These are phyloP conservation scores for Anabas testudineus DNA, from an alignment of 2,797 vertebrate species.

Conservation along the genomic window DNA sequence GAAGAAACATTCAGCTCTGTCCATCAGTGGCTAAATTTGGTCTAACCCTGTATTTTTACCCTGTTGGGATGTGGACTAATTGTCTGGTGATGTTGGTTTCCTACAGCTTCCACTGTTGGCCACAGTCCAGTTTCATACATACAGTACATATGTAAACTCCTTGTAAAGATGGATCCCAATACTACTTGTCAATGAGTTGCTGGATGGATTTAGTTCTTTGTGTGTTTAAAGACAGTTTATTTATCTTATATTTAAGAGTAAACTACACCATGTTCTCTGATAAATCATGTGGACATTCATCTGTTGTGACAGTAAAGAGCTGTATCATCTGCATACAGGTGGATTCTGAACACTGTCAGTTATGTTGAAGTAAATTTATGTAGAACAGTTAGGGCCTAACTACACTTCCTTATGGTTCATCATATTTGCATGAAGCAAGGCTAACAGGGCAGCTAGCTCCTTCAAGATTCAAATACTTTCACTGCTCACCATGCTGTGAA, in stretches of 20 bases:
- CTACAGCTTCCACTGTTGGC: too few species aligned
- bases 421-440: not conserved
- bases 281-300: too few species aligned
- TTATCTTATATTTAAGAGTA: too few species aligned
- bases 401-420: not conserved
- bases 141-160: not conserved
- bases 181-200: not conserved
- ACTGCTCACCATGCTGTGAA: not conserved
- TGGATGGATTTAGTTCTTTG: not conserved
- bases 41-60: too few species aligned
- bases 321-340: not conserved
- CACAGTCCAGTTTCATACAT: too few species aligned
- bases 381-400: not conserved
- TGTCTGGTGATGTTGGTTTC: too few species aligned
- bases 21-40: too few species aligned
- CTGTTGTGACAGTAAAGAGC: not conserved
- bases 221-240: not conserved
- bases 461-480: not conserved
- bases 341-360: not conserved
- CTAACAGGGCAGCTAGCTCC: too few species aligned
- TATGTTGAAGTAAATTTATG: not conserved
- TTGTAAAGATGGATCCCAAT: not conserved
- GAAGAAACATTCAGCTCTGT: too few species aligned
- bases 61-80: too few species aligned
- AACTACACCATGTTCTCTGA: not conserved